Evolutionary conservation across 2,888 invertebrate genomes (phyloP).

Genomic region (Himalopsyche japonica): DNA sequence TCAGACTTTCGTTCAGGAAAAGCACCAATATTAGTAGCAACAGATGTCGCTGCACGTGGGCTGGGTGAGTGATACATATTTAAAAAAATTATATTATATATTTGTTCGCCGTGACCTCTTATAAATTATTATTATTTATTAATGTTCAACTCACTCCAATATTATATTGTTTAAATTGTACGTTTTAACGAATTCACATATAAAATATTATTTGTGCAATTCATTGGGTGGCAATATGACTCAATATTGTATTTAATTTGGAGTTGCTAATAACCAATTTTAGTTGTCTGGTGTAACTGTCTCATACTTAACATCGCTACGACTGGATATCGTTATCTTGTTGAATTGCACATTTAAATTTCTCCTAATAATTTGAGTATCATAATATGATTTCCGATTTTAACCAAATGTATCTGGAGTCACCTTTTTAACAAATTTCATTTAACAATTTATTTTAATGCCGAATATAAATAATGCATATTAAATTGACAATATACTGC

Average conservation of each 20-base stretch:
- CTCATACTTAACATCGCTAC: not conserved
- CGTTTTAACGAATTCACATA: not conserved
- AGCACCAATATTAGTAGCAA: conserved; percentile 88
- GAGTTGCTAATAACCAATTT: too few relatives aligned
- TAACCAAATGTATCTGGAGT: not conserved
- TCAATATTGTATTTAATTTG: not conserved
- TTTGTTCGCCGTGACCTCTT: not conserved
- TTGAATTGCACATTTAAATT: not conserved
- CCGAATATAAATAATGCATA: not conserved
- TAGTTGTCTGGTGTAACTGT: not conserved
- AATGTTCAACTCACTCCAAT: not conserved
- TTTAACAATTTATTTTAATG: not conserved
- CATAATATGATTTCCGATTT: not conserved
- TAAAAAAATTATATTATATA: not conserved
- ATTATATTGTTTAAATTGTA: not conserved
- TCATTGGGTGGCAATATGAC: not conserved
- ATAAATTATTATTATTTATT: not conserved
- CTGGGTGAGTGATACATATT: conserved; percentile 70
- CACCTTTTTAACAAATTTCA: not conserved
- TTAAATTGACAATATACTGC: not conserved
- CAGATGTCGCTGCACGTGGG: conserved; percentile 93
- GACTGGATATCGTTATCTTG: not conserved
- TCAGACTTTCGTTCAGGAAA: conserved; percentile 83
- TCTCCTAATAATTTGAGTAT: not conserved
- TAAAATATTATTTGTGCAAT: not conserved